Evolutionary conservation across 2,888 invertebrate genomes (phyloP).

Genomic region (Therioaphis trifolii): DNA sequence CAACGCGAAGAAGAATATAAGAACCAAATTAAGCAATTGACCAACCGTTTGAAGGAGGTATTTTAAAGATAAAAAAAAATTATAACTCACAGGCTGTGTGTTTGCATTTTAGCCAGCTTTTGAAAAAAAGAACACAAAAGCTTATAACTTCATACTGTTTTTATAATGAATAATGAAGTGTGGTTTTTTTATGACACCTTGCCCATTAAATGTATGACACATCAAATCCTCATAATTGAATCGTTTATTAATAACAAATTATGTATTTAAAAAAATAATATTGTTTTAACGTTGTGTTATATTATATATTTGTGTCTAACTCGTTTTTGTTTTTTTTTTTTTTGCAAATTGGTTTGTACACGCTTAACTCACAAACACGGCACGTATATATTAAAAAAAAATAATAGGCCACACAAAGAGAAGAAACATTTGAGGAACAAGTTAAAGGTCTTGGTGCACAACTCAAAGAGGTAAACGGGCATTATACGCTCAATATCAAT

Average conservation of each 20-base stretch:
- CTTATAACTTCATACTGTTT: conserved; percentile 18
- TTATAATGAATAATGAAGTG: conserved; percentile 30
- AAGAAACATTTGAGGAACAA: conserved; percentile 92
- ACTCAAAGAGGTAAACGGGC: conserved; percentile 87
- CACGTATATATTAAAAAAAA: conserved; percentile 67
- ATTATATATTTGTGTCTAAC: conserved; percentile 49
- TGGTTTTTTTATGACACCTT: conserved; percentile 10
- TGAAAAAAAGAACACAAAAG: conserved; percentile 12
- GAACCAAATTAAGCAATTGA: conserved; percentile 99
- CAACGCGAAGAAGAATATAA: conserved; percentile 99
- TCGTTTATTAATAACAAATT: neutral
- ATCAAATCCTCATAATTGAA: neutral
- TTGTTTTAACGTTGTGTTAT: conserved; percentile 53
- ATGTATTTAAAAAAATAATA: conserved; percentile 68
- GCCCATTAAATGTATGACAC: neutral
- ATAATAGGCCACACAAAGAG: conserved; percentile 90
- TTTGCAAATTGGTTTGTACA: conserved; percentile 67
- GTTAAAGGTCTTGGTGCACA: conserved; percentile 89
- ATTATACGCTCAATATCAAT: conserved; percentile 26
- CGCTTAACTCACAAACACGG: conserved; percentile 66
- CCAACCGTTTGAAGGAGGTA: conserved; percentile 99
- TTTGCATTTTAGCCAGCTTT: conserved; percentile 50
- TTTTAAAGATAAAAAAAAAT: conserved; percentile 71
- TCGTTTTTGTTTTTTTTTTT: conserved; percentile 65
- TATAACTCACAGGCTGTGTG: conserved; percentile 49